Evolutionary conservation across 2,888 invertebrate genomes (phyloP).

Genomic region (Cheilosia soror): DNA sequence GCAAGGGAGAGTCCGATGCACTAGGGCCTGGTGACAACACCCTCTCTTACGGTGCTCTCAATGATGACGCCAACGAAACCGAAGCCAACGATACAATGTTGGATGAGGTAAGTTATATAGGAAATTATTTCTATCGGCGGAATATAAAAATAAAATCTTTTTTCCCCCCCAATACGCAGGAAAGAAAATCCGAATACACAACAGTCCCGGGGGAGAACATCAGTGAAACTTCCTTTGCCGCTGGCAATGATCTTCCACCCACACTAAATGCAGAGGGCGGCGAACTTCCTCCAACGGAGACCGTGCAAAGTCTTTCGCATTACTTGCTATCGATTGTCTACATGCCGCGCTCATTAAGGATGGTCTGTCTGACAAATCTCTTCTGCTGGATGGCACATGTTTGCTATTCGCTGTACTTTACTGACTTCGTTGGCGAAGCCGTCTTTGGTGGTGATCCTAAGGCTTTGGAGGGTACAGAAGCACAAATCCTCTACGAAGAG

Average conservation of each 20-base stretch:
- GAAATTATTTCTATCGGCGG: neutral
- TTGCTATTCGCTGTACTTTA: conserved; percentile 97
- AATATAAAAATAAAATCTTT: conserved; percentile 2
- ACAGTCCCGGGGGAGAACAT: conserved; percentile 76
- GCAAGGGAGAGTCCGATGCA: conserved; percentile 71
- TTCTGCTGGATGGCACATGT: conserved; percentile 99
- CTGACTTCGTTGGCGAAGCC: conserved; percentile 90
- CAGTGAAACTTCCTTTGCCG: conserved; percentile 77
- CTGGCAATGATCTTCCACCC: conserved; percentile 61
- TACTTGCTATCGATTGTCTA: conserved; percentile 95
- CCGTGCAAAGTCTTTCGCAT: conserved; percentile 87
- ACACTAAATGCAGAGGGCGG: conserved; percentile 52
- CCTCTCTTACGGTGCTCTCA: conserved; percentile 85
- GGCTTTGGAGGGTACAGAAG: conserved; percentile 88
- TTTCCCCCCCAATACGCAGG: conserved; percentile 14
- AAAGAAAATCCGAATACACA: conserved; percentile 75
- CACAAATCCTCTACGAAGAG: conserved; percentile 91
- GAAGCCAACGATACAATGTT: conserved; percentile 56
- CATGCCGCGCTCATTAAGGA: conserved; percentile 94
- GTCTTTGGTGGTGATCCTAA: conserved; percentile 84
- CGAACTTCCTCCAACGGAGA: conserved; percentile 68
- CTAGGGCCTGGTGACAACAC: conserved; percentile 77
- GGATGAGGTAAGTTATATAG: conserved; percentile 51
- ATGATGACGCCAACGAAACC: conserved; percentile 79
- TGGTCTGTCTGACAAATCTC: conserved; percentile 95